A percentile compares a stretch with the other conserved stretches of the same genome.
These are phyloP conservation scores for Mobula hypostoma DNA, from an alignment of 2,113 vertebrate species.

Conservation along the genomic window DNA sequence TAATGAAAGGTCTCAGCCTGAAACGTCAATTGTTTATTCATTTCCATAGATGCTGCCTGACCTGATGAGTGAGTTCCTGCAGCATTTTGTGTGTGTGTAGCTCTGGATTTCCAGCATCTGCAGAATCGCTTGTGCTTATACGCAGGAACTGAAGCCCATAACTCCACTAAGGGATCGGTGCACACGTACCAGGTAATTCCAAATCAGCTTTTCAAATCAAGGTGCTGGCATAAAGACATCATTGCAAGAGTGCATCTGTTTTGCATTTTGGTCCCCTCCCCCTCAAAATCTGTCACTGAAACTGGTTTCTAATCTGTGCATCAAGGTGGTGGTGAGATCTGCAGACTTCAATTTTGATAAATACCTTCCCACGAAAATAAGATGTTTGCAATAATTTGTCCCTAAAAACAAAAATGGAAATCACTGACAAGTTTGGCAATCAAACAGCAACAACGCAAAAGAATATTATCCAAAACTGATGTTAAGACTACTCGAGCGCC, in stretches of 20 bases:
- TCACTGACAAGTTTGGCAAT: constrained; percentile 31
- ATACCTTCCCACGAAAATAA: not conserved
- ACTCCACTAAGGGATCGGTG: not conserved
- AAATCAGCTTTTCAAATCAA: constrained; percentile 7
- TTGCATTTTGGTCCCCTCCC: constrained; percentile 8
- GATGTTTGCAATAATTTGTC: not conserved
- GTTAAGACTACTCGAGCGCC: constrained; percentile 54
- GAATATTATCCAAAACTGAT: constrained; percentile 26
- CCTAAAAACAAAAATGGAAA: not conserved
- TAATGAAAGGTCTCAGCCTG: too few species aligned
- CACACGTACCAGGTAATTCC: not conserved
- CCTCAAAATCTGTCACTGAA: not conserved
- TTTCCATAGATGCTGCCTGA: too few species aligned
- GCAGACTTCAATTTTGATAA: not conserved
- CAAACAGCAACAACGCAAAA: constrained; percentile 14
- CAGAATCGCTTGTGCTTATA: too few species aligned
- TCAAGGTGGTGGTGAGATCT: not conserved
- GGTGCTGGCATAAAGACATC: not conserved
- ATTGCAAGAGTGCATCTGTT: not conserved
- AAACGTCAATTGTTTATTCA: too few species aligned
- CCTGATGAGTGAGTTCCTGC: too few species aligned
- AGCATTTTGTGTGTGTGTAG: too few species aligned
- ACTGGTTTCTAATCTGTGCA: not conserved
- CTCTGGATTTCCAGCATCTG: too few species aligned
- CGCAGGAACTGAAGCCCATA: not conserved